Evolutionary conservation across 1,140 invertebrate genomes (phyloP).

Genomic region (Magallana gigas): DNA sequence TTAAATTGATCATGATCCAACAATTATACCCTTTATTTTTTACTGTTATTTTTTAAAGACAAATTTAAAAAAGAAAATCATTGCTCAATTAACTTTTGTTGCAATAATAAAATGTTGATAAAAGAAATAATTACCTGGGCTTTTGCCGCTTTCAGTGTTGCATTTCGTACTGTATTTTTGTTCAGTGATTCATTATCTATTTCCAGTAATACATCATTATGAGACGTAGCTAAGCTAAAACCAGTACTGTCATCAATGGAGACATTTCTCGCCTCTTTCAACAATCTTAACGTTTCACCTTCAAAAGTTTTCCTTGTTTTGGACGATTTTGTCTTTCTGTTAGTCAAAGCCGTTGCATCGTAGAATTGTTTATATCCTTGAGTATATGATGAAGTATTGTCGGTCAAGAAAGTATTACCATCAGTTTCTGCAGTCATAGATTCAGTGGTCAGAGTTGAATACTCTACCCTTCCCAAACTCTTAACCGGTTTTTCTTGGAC

Average conservation of each 20-base stretch:
- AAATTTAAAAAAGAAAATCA: too few relatives aligned
- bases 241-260: not conserved
- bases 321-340: not conserved
- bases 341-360: not conserved
- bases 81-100: not conserved
- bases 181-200: not conserved
- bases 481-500: not conserved
- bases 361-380: not conserved
- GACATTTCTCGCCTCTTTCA: not conserved
- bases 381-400: not conserved
- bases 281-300: not conserved
- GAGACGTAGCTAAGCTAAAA: not conserved
- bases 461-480: not conserved
- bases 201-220: not conserved
- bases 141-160: not conserved
- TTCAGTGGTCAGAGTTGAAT: not conserved
- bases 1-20: too few relatives aligned
- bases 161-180: not conserved
- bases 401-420: not conserved
- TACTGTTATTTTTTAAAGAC: too few relatives aligned
- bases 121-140: not conserved
- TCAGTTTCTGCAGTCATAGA: not conserved
- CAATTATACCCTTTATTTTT: too few relatives aligned
- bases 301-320: not conserved
- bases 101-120: not conserved